Evolutionary conservation across 2,797 vertebrate genomes (phyloP).

Genomic region (Oreochromis mossambicus): DNA sequence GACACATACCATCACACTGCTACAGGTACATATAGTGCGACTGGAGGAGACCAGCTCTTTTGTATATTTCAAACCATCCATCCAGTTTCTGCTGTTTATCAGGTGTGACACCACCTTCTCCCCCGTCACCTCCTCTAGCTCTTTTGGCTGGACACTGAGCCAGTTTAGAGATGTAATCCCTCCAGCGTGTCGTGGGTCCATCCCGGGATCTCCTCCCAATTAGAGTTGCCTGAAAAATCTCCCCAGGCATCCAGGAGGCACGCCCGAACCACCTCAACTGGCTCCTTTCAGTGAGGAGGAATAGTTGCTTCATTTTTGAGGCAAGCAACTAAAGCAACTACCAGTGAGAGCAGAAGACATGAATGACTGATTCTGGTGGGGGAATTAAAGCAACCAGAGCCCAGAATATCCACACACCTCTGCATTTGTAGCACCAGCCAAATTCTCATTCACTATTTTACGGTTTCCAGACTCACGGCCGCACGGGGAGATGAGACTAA

Average conservation of each 20-base stretch:
- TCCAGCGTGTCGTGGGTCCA: not conserved
- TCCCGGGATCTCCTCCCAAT: not conserved
- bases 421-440: not conserved
- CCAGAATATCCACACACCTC: not conserved
- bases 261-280: not conserved
- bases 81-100: not conserved
- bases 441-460: fast-evolving
- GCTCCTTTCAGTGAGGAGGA: not conserved
- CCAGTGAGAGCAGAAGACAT: not conserved
- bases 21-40: not conserved
- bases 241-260: not conserved
- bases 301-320: not conserved
- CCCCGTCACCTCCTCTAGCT: not conserved
- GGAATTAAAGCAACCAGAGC: not conserved
- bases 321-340: not conserved
- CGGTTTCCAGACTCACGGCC: not conserved
- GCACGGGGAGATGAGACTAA: not conserved
- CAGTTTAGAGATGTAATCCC: not conserved
- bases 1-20: not conserved
- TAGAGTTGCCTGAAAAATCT: not conserved
- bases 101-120: not conserved
- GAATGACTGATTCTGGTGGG: not conserved
- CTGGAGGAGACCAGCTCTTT: not conserved
- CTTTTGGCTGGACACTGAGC: not conserved
- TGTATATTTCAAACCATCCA: not conserved